Conservation (phyloP, 2,888 invertebrate genomes). For the Congeria kusceri region DNA sequence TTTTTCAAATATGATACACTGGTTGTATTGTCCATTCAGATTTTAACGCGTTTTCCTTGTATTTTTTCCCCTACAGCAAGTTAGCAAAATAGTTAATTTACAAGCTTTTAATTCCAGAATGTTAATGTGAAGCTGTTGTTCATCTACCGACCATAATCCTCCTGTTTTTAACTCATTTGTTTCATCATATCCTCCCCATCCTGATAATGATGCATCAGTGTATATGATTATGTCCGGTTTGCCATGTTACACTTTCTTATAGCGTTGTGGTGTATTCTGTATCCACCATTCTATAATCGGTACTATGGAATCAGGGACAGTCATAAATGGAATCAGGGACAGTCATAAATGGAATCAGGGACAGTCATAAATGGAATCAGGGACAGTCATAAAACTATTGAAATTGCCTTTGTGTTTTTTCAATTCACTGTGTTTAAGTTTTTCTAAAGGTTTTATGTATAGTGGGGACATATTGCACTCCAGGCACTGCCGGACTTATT, state of each 20-base stretch:
- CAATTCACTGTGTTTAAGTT: too few species aligned
- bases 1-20: constrained; percentile 38
- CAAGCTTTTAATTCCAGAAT: constrained; percentile 47
- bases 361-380: too few species aligned
- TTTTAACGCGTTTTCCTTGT: constrained; percentile 27
- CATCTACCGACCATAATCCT: constrained; percentile 25
- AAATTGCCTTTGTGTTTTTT: too few species aligned
- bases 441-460: too few species aligned
- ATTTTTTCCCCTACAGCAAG: constrained; percentile 9
- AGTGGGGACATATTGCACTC: too few species aligned
- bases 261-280: constrained; percentile 13
- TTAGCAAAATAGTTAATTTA: constrained; percentile 22
- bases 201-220: constrained; percentile 45
- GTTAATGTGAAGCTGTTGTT: constrained; percentile 41
- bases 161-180: constrained; percentile 7
- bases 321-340: too few species aligned
- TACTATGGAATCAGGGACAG: constrained; percentile 1
- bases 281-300: constrained; percentile 52
- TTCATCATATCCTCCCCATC: constrained; percentile 40
- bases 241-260: constrained; percentile 22
- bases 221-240: constrained; percentile 24
- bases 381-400: too few species aligned
- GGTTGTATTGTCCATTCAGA: constrained; percentile 57
- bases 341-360: too few species aligned
- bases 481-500: too few species aligned